These are phyloP conservation scores for Cydia strobilella DNA, from an alignment of 1,140 invertebrate species.

Conservation along the genomic window DNA sequence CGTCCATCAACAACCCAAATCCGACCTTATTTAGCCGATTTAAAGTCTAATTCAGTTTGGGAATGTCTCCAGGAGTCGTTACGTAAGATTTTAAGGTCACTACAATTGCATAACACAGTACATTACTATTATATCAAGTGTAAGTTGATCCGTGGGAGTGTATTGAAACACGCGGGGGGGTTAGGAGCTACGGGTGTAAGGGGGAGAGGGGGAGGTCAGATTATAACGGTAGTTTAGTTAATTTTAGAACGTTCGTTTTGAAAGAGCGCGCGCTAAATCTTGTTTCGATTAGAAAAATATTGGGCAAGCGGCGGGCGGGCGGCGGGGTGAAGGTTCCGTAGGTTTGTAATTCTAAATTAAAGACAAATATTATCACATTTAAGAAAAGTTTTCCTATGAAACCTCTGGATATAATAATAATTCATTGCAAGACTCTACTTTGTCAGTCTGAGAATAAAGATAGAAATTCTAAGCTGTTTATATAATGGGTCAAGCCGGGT, in stretches of 20 bases:
- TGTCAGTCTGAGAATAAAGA: too few relatives aligned
- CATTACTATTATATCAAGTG: conserved; percentile 27
- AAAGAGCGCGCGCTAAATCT: conserved; percentile 39
- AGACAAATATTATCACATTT: background rate
- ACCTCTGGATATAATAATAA: too few relatives aligned
- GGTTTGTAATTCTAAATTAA: background rate
- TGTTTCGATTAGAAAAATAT: conserved; percentile 32
- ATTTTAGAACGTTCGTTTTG: conserved; percentile 50
- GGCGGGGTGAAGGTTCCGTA: conserved; percentile 15
- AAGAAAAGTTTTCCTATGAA: too few relatives aligned
- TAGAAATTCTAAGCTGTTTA: too few relatives aligned
- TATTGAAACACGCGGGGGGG: background rate
- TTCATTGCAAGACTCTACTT: too few relatives aligned
- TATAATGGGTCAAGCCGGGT: too few relatives aligned
- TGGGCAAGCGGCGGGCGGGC: background rate
- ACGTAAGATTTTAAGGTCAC: conserved; percentile 48
- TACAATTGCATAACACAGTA: conserved; percentile 41
- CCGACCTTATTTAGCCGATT: background rate
- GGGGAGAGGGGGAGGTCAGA: conserved; percentile 31
- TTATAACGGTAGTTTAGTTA: conserved; percentile 43
- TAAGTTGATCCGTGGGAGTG: conserved; percentile 36
- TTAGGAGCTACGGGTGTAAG: background rate
- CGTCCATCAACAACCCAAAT: background rate
- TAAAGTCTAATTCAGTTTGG: conserved; percentile 30
- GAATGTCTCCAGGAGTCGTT: conserved; percentile 36